Conservation (phyloP, 2,113 vertebrate species). For the Setophaga kirtlandii region DNA sequence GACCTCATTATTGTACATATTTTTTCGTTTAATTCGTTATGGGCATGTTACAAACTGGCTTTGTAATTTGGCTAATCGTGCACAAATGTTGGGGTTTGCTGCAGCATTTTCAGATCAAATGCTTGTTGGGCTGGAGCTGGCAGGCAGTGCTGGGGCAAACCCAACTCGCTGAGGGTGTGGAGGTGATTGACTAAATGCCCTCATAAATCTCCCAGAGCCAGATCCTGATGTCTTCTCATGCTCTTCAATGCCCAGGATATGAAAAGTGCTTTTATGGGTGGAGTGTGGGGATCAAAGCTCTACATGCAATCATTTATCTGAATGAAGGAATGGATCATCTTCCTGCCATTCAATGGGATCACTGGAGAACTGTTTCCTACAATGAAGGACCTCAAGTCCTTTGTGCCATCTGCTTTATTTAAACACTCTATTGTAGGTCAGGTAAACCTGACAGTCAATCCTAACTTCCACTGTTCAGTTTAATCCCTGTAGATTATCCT, state of each 20-base stretch:
- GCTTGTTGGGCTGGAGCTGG: background rate
- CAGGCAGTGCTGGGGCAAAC: conserved; percentile 15
- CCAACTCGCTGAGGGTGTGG: background rate
- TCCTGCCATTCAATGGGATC: background rate
- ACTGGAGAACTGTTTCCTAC: background rate
- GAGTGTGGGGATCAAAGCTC: background rate
- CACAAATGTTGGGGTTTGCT: conserved; percentile 54
- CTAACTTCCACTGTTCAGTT: background rate
- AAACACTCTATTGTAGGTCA: background rate
- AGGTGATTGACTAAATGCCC: conserved; percentile 39
- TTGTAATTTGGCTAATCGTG: conserved; percentile 64
- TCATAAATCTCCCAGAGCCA: background rate
- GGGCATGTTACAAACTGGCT: conserved; percentile 56
- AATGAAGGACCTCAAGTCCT: background rate
- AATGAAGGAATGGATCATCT: background rate
- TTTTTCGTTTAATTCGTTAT: conserved; percentile 51
- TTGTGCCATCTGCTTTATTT: background rate
- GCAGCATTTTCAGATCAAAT: conserved; percentile 24
- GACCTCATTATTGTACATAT: conserved; percentile 24
- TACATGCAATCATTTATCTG: fast-evolving
- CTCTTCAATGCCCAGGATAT: background rate
- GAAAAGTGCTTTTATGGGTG: background rate
- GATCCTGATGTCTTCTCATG: background rate
- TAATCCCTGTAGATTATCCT: background rate
- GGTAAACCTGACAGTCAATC: background rate